Conservation (phyloP, 2,113 vertebrate genomes). For the Meles meles region DNA sequence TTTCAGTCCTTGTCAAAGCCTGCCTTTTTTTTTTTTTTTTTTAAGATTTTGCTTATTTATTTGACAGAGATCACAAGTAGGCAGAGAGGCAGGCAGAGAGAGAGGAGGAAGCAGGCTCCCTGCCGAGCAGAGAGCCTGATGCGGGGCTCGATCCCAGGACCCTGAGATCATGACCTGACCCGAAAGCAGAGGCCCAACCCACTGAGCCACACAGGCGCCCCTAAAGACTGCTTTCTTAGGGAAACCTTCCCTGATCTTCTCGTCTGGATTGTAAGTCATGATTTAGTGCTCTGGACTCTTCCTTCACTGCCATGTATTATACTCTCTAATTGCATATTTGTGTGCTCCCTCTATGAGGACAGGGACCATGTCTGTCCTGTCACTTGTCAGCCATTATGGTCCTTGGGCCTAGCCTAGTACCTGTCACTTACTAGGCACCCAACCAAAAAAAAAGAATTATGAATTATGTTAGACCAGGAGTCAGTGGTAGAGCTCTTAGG, state of each 20-base stretch:
- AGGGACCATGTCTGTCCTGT: not conserved
- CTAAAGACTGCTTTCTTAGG: not conserved
- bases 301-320: not conserved
- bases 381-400: not conserved
- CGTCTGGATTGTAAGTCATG: not conserved
- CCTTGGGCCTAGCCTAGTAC: not conserved
- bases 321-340: not conserved
- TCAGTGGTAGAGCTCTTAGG: not conserved
- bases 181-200: no score
- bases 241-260: not conserved
- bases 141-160: no score
- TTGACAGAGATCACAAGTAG: no score
- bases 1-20: not conserved
- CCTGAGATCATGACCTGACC: no score
- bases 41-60: no score
- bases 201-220: no score
- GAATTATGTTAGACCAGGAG: not conserved
- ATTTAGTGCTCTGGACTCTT: not conserved
- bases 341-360: not conserved
- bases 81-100: no score
- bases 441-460: not conserved
- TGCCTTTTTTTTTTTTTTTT: not conserved
- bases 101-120: no score
- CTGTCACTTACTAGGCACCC: not conserved
- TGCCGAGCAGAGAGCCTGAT: no score